Conservation (phyloP, 2,797 vertebrate species). For the Propithecus deckenii region DNA sequence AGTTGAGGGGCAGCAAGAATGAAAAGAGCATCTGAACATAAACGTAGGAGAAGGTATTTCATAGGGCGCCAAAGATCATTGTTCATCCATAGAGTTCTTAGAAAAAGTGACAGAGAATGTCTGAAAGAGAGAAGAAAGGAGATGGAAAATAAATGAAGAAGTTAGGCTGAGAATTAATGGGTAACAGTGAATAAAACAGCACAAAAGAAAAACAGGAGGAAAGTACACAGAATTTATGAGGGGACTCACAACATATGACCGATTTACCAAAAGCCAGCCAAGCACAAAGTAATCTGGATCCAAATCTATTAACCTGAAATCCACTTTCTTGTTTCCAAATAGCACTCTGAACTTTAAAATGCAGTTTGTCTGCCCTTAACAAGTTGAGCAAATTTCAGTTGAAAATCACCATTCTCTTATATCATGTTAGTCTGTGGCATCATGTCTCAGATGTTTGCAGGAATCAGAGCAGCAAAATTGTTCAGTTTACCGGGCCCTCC, state of each 20-base stretch:
- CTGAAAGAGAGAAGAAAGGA: not conserved
- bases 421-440: not conserved
- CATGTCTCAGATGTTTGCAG: not conserved
- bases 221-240: constrained; percentile 18
- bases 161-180: not conserved
- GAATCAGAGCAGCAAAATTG: not conserved
- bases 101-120: not conserved
- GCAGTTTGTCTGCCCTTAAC: constrained; percentile 50
- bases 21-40: not conserved
- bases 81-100: not conserved
- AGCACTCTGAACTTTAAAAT: constrained; percentile 36
- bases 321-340: constrained; percentile 37
- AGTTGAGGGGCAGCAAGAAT: not conserved
- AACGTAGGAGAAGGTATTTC: not conserved
- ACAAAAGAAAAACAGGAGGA: not conserved
- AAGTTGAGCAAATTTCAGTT: constrained; percentile 55
- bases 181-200: not conserved
- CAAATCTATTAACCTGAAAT: constrained; percentile 59
- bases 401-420: constrained; percentile 15
- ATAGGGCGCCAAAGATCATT: not conserved
- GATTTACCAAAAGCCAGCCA: constrained; percentile 13
- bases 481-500: not conserved
- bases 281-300: constrained; percentile 43
- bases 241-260: not conserved
- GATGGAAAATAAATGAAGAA: not conserved